A percentile compares a stretch with the other conserved stretches of the same genome.
These are phyloP conservation scores for Agrochola litura DNA, from an alignment of 2,888 invertebrate species.

Conservation along the genomic window DNA sequence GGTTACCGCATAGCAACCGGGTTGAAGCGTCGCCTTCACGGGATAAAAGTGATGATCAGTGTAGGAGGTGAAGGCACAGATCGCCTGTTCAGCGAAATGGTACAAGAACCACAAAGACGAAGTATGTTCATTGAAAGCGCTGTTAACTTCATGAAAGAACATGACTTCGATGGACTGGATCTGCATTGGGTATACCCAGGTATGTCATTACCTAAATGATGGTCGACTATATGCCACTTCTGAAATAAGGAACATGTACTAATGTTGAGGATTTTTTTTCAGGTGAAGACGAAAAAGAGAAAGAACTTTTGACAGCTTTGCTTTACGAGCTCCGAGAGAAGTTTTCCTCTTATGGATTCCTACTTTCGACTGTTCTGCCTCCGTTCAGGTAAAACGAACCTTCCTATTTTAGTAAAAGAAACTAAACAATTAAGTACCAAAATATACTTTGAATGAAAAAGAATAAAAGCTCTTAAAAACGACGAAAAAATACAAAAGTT, in stretches of 20 bases:
- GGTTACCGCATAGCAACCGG: slow-evolving; percentile 93
- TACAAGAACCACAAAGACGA: slow-evolving; percentile 88
- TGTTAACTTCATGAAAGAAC: slow-evolving; percentile 91
- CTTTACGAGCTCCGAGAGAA: slow-evolving; percentile 92
- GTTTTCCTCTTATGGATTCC: slow-evolving; percentile 90
- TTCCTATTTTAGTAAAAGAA: not conserved
- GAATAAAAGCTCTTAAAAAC: not conserved
- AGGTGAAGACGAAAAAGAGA: slow-evolving; percentile 89
- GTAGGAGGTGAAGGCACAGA: slow-evolving; percentile 93
- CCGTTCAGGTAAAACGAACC: slow-evolving; percentile 86
- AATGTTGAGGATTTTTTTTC: slow-evolving; percentile 43
- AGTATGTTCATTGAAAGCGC: slow-evolving; percentile 92
- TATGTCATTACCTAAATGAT: slow-evolving; percentile 60
- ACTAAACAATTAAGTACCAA: too few species aligned
- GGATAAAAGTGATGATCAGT: slow-evolving; percentile 93
- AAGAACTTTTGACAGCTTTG: slow-evolving; percentile 88
- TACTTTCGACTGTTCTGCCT: slow-evolving; percentile 90
- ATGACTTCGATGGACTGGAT: slow-evolving; percentile 95
- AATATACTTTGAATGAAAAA: not conserved
- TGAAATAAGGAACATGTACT: not conserved
- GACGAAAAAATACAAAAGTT: too few species aligned
- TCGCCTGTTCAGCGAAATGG: slow-evolving; percentile 91
- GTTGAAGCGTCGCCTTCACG: slow-evolving; percentile 92
- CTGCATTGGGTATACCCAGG: slow-evolving; percentile 95
- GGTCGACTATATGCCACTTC: not conserved